phyloP scores from a whole-genome alignment of 1,140 invertebrate species.

The Geopemphigus sp. region DNA sequence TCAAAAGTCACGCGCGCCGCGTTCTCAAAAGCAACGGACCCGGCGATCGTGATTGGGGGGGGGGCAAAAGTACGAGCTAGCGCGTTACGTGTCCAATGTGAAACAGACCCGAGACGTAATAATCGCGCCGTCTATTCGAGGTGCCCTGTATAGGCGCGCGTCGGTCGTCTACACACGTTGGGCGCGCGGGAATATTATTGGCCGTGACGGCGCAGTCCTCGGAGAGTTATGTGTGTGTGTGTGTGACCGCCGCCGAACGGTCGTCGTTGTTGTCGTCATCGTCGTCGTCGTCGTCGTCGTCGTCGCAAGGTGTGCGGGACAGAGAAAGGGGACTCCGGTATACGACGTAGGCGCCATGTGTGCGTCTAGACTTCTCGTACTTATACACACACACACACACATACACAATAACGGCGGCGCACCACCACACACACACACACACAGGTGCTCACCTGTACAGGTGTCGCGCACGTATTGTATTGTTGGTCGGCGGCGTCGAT shows the following conservation, averaged over 20 bases:
- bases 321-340: not conserved
- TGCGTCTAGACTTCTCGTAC: conserved; percentile 37
- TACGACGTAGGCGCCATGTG: conserved; percentile 29
- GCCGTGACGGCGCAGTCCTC: conserved; percentile 7
- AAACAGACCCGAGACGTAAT: too few relatives aligned
- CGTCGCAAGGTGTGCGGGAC: conserved; percentile 4
- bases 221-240: conserved; percentile 12
- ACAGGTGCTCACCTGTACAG: conserved; percentile 31
- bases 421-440: not conserved
- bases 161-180: not conserved
- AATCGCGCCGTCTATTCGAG: too few relatives aligned
- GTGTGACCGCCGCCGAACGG: not conserved
- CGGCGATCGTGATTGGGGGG: too few relatives aligned
- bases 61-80: too few relatives aligned
- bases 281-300: too few relatives aligned
- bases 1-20: not conserved
- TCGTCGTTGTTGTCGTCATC: too few relatives aligned
- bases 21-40: too few relatives aligned
- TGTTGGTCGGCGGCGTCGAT: not conserved
- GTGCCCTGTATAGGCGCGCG: not conserved
- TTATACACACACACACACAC: not conserved
- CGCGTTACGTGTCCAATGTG: too few relatives aligned
- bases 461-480: conserved; percentile 39
- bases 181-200: conserved; percentile 34
- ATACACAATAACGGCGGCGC: not conserved